phyloP scores from a whole-genome alignment of 2,888 invertebrate species.

The Eristalinus sepulchralis region DNA sequence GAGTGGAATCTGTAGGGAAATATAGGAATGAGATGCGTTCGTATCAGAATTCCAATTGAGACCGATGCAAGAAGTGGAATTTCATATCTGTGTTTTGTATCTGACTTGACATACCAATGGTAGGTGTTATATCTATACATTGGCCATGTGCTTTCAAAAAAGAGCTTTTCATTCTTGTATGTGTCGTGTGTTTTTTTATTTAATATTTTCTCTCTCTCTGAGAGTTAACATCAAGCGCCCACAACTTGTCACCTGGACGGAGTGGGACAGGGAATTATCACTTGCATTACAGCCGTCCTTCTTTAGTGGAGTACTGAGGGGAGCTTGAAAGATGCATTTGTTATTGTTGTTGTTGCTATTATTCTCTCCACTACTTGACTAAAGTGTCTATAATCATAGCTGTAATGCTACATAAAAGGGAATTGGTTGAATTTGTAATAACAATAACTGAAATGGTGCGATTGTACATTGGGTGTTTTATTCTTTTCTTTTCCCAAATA shows the following conservation, averaged over 20 bases:
- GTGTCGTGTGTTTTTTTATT: neutral
- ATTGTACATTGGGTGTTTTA: constrained; percentile 57
- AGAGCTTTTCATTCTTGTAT: constrained; percentile 42
- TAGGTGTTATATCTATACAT: neutral
- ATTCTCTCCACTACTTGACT: constrained; percentile 30
- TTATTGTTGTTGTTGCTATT: constrained; percentile 16
- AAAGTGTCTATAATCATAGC: constrained; percentile 70
- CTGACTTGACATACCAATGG: neutral
- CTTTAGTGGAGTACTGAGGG: constrained; percentile 12
- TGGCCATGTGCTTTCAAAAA: constrained; percentile 60
- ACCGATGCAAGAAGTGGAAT: constrained; percentile 52
- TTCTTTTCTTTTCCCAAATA: constrained; percentile 36
- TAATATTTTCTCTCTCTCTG: constrained; percentile 30
- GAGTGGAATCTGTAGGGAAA: constrained; percentile 63
- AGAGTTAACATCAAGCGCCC: constrained; percentile 51
- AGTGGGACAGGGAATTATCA: constrained; percentile 42
- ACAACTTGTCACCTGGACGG: constrained; percentile 55
- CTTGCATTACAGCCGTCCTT: constrained; percentile 39
- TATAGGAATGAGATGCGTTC: constrained; percentile 59
- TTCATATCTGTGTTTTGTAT: constrained; percentile 34
- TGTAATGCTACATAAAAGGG: constrained; percentile 62
- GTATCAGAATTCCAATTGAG: constrained; percentile 57
- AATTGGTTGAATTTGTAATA: constrained; percentile 71
- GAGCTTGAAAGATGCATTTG: constrained; percentile 28
- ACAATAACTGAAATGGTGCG: constrained; percentile 69